Percentiles rank a stretch among this genome's conserved stretches.
phyloP scores from a whole-genome alignment of 2,113 vertebrate genomes.

The Thamnaconus septentrionalis region DNA sequence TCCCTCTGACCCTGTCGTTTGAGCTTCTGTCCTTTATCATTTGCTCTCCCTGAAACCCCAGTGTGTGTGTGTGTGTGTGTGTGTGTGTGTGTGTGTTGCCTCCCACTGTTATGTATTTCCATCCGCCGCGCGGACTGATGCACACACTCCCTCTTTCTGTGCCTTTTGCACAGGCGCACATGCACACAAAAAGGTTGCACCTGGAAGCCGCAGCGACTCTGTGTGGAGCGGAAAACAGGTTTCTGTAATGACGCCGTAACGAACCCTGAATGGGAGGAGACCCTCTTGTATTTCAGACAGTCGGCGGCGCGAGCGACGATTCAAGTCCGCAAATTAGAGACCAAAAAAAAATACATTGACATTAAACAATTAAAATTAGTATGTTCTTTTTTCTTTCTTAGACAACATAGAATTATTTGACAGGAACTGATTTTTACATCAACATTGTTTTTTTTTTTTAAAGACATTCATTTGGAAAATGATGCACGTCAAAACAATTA shows the following conservation, averaged over 20 bases:
- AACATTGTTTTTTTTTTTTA: no score
- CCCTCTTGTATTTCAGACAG: slow-evolving; percentile 33
- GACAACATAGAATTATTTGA: no score
- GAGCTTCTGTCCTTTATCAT: slow-evolving; percentile 22
- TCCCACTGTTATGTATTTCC: slow-evolving; percentile 12
- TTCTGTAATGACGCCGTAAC: slow-evolving; percentile 18
- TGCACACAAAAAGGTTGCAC: slow-evolving; percentile 3
- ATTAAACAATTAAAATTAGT: no score
- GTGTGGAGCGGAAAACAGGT: slow-evolving; percentile 34
- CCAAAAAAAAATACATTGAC: no score
- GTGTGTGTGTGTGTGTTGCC: slow-evolving; percentile 13
- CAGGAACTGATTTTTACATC: no score
- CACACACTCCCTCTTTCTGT: not conserved
- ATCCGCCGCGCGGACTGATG: no score
- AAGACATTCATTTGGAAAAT: no score
- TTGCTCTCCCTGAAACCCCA: not conserved
- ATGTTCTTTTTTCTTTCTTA: no score
- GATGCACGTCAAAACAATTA: no score
- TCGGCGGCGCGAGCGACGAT: not conserved
- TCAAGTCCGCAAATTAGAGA: no score
- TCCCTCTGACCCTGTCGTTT: slow-evolving; percentile 29
- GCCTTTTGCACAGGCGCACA: not conserved
- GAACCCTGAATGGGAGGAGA: slow-evolving; percentile 21
- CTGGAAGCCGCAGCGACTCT: slow-evolving; percentile 29
- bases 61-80: slow-evolving; percentile 11